Base-by-base conservation (phyloP, 2,888 invertebrate species). In the Agrochola circellaris region DNA sequence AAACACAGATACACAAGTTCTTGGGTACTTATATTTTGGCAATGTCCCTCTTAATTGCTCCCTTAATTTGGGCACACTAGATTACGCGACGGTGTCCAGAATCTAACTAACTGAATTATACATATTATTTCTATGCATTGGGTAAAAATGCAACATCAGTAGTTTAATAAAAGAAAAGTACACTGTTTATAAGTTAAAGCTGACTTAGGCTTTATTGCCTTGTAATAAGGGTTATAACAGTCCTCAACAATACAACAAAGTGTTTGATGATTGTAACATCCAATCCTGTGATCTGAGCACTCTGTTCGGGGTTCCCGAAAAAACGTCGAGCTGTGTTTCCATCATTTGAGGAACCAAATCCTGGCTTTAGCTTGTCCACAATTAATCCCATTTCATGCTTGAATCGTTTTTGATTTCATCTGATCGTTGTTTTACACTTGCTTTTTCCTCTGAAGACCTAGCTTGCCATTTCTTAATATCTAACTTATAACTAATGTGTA, bases 351-450 rank as follows among this genome's bases (percentile, higher is more conserved):
- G 54, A 68, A 20, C 79, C 79, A 72, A 58, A 81, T 48, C 79
- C 81, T 42, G 75, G 81, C 56, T 77, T 82, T 64, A 75, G 73
- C 34, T 73, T 82, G 58, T 83, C 81, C 20, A 83, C 74, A 51
- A 81, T 74, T 17, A 81, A 23, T 45, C 74, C 77, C 66, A 73
- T 70, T 54, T 74, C 34, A 30, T 73, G 20, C 64, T 73, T 80
- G 30, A 77, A 77, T 56, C 51, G 42, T 61, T 67, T 62, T 77
- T 66, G 67, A 77, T 77, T 54, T 73, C 54, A 1, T 67, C 54
- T 30, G 68, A 64, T 56, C 58, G 38, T 42, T 58, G 58, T 64
- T 77, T 77, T 51, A 69, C 51, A 62, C 42, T 48, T 48, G 54
- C 68, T 69, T 77, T 56, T 56, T 77, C 67, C 51, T 68, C 30